Percentiles rank a stretch among this genome's conserved stretches.
phyloP scores from a whole-genome alignment of 2,888 invertebrate genomes.

The Xanthorhoe designata region DNA sequence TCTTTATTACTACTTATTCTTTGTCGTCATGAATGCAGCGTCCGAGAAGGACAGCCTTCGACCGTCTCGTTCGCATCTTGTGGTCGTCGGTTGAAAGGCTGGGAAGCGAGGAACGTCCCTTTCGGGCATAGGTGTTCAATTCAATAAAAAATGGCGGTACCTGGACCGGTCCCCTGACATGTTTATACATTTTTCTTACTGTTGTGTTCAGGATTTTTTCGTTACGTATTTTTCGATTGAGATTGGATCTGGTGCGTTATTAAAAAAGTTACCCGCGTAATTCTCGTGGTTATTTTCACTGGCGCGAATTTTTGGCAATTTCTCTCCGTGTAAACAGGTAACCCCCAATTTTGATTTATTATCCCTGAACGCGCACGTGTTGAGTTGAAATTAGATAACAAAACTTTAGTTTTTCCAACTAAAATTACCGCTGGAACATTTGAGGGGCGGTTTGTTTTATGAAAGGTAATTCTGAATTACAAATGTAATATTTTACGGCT shows the following conservation, averaged over 20 bases:
- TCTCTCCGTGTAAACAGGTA: conserved; percentile 50
- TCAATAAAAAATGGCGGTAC: conserved; percentile 84
- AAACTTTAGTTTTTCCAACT: conserved; percentile 43
- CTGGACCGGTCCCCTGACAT: conserved; percentile 81
- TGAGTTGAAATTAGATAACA: conserved; percentile 45
- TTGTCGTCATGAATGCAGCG: conserved; percentile 80
- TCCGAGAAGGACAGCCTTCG: conserved; percentile 55
- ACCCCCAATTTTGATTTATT: conserved; percentile 59
- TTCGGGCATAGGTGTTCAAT: conserved; percentile 79
- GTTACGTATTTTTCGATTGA: conserved; percentile 80
- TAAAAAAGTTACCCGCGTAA: conserved; percentile 81
- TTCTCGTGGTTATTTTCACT: conserved; percentile 71
- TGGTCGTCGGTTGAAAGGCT: conserved; percentile 63
- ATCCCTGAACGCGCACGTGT: conserved; percentile 49
- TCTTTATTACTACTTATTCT: conserved; percentile 84
- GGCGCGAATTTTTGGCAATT: conserved; percentile 63
- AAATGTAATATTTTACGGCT: conserved; percentile 49
- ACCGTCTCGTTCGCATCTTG: conserved; percentile 59
- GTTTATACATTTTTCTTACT: conserved; percentile 84
- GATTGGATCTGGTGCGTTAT: conserved; percentile 80
- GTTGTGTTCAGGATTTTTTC: conserved; percentile 69
- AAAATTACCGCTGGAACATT: conserved; percentile 42
- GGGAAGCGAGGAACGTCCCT: conserved; percentile 65
- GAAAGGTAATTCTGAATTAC: conserved; percentile 51
- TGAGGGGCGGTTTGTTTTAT: conserved; percentile 44